Evolutionary conservation across 2,888 invertebrate genomes (phyloP).

Genomic region (Trissolcus japonicus): DNA sequence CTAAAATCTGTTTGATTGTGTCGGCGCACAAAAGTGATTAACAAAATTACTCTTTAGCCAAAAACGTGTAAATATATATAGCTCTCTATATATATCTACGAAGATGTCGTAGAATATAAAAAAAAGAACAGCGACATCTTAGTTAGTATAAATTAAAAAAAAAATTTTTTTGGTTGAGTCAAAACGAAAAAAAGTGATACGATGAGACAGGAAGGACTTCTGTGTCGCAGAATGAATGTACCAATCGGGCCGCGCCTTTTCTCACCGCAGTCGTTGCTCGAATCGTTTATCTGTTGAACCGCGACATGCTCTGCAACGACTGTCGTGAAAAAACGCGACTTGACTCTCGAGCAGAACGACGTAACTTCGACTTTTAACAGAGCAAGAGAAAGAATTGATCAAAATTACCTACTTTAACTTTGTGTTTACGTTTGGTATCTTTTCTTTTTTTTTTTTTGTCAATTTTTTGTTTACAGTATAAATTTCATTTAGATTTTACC

Average conservation of each 20-base stretch:
- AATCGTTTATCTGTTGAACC: neutral
- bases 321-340: conserved; percentile 46
- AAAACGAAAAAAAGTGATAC: conserved; percentile 34
- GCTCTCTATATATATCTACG: neutral
- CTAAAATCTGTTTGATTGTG: too few species aligned
- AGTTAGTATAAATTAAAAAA: neutral
- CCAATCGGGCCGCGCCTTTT: conserved; percentile 36
- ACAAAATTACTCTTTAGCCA: too few species aligned
- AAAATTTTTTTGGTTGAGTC: conserved; percentile 9
- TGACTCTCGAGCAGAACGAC: conserved; percentile 67
- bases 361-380: conserved; percentile 68
- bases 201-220: conserved; percentile 31
- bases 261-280: conserved; percentile 35
- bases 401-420: conserved; percentile 7
- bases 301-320: conserved; percentile 29
- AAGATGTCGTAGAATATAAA: neutral
- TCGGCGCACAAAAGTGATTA: too few species aligned
- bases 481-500: too few species aligned
- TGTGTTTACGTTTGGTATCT: neutral
- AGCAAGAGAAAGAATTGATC: conserved; percentile 73
- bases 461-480: conserved; percentile 53
- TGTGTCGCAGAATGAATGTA: conserved; percentile 28
- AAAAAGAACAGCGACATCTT: neutral
- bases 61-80: too few species aligned
- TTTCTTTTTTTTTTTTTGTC: neutral